A percentile compares a stretch with the other conserved stretches of the same genome.
These are phyloP conservation scores for Phoronis australis DNA, from an alignment of 2,888 invertebrate genomes.

Conservation along the genomic window DNA sequence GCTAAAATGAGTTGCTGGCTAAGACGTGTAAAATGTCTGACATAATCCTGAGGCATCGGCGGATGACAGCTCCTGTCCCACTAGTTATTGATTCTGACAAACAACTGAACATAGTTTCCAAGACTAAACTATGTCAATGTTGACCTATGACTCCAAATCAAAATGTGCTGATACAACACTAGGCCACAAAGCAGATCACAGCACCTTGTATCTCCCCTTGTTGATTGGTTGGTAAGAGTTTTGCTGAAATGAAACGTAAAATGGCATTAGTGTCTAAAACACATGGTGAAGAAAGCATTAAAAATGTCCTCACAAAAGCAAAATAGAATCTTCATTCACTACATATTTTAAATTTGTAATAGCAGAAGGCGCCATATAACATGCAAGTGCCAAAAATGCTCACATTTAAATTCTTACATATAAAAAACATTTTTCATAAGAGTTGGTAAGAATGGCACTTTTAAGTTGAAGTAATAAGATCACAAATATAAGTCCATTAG, in stretches of 20 bases:
- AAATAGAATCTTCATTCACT: no score
- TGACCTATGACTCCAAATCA: no score
- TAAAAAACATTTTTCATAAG: no score
- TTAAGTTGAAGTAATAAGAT: not conserved
- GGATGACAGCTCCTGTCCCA: no score
- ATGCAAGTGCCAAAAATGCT: no score
- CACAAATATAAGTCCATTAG: not conserved
- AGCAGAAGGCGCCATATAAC: not conserved
- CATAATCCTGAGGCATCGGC: not conserved
- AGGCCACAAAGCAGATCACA: constrained; percentile 57
- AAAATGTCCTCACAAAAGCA: not conserved
- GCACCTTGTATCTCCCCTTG: constrained; percentile 90
- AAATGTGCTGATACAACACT: no score
- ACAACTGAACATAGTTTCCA: no score
- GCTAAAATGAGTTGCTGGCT: not conserved
- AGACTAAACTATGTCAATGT: no score
- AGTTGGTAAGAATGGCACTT: not conserved
- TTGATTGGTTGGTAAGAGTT: constrained; percentile 59
- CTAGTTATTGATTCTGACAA: no score
- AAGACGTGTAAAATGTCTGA: not conserved
- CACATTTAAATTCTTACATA: no score
- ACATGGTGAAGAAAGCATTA: not conserved
- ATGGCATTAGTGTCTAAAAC: not conserved
- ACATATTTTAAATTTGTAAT: not conserved
- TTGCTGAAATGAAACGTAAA: constrained; percentile 48